Conservation (phyloP, 2,888 invertebrate genomes). For the Nymphalis c-album region DNA sequence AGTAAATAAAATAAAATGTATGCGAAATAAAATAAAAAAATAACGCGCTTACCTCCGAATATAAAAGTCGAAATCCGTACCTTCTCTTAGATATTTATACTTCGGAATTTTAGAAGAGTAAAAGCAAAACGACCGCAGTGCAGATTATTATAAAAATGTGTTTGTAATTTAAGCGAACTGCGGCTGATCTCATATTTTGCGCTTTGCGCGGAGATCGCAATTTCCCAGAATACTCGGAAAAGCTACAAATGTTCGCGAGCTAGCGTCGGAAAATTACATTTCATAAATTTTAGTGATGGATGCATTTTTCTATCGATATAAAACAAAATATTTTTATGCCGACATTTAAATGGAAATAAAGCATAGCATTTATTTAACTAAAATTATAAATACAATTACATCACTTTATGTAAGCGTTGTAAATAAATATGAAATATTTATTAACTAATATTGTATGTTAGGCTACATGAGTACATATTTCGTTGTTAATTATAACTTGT, state of each 20-base stretch:
- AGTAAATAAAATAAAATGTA: not conserved
- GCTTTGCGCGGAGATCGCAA: conserved; percentile 70
- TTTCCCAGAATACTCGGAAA: conserved; percentile 78
- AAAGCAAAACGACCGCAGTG: conserved; percentile 45
- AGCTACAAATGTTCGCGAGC: conserved; percentile 79
- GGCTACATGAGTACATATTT: no score
- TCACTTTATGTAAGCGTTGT: no score
- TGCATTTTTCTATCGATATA: conserved; percentile 35
- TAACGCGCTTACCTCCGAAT: not conserved
- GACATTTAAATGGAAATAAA: not conserved
- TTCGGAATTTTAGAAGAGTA: conserved; percentile 32
- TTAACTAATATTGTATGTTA: no score
- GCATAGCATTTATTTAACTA: not conserved
- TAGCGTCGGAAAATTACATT: conserved; percentile 80
- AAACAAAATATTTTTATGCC: not conserved
- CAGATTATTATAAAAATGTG: conserved; percentile 68
- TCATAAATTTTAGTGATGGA: conserved; percentile 73
- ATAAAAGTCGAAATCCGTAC: not conserved
- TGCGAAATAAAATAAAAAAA: not conserved
- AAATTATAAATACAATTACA: not conserved
- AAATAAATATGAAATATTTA: no score
- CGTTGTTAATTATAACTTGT: no score
- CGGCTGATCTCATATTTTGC: conserved; percentile 73
- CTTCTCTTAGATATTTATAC: conserved; percentile 31
- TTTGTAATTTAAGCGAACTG: conserved; percentile 74